phyloP scores from a whole-genome alignment of 2,113 vertebrate species.

The Crotalus tigris region DNA sequence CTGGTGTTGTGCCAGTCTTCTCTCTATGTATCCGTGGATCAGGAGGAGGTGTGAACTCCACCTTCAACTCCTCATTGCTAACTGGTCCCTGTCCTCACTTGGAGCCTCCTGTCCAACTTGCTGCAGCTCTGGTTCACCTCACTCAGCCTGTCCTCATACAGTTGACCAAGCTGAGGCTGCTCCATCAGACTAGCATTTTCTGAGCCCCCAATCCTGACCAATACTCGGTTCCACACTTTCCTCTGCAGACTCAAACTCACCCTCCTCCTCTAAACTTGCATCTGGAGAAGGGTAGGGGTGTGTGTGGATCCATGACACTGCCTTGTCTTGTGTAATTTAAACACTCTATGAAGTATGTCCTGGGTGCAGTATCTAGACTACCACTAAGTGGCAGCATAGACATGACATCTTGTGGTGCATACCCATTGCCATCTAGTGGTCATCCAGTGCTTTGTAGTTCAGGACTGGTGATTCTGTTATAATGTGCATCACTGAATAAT shows the following conservation, averaged over 20 bases:
- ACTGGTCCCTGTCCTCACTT: no score
- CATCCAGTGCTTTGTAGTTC: not conserved
- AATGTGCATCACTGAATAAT: not conserved
- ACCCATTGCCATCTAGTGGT: not conserved
- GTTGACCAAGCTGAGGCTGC: no score
- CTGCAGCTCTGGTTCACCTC: no score
- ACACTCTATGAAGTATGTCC: not conserved
- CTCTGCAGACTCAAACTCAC: not conserved
- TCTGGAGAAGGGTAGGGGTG: not conserved
- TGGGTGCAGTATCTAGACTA: not conserved
- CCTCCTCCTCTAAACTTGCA: not conserved
- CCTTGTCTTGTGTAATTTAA: not conserved
- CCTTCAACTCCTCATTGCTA: no score
- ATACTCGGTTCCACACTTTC: not conserved
- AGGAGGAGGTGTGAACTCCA: no score
- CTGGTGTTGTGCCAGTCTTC: no score
- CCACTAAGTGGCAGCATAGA: not conserved
- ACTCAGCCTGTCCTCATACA: no score
- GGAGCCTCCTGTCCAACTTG: no score
- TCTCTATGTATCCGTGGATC: no score
- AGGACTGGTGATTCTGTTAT: not conserved
- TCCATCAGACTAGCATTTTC: no score
- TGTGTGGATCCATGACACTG: not conserved
- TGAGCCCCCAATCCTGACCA: not conserved
- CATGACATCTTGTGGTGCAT: not conserved